These are phyloP conservation scores for Melanophora roralis DNA, from an alignment of 2,888 invertebrate genomes.

Conservation along the genomic window DNA sequence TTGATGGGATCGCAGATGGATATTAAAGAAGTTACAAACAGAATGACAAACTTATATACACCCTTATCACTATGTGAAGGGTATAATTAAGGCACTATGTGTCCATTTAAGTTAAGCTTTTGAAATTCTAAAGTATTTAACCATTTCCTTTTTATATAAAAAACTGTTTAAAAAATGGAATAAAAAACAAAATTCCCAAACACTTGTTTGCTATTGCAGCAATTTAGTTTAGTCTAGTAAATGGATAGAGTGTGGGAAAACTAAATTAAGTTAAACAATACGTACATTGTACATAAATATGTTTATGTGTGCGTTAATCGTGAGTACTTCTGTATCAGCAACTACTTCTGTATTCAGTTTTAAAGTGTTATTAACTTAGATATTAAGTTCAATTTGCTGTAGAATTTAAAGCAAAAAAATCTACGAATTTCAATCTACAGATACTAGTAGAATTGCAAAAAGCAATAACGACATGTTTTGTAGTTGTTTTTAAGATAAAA, in stretches of 20 bases:
- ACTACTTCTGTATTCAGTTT: not conserved
- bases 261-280: constrained; percentile 7
- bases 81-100: no score
- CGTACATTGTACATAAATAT: not conserved
- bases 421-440: constrained; percentile 11
- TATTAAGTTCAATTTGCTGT: not conserved
- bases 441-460: not conserved
- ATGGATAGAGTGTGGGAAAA: constrained; percentile 56
- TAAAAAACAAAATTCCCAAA: constrained; percentile 1
- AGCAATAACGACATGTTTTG: constrained; percentile 3
- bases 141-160: not conserved
- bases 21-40: no score
- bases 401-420: not conserved
- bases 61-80: no score
- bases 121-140: not conserved
- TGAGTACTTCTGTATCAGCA: not conserved
- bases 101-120: no score
- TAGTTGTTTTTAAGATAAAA: not conserved
- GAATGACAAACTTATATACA: no score
- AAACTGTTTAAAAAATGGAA: not conserved
- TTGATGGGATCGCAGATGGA: no score
- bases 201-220: constrained; percentile 6
- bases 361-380: constrained; percentile 40
- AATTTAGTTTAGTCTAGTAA: not conserved
- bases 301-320: no score